Base-by-base conservation (phyloP, 2,797 vertebrate species). In the Alectoris magna region DNA sequence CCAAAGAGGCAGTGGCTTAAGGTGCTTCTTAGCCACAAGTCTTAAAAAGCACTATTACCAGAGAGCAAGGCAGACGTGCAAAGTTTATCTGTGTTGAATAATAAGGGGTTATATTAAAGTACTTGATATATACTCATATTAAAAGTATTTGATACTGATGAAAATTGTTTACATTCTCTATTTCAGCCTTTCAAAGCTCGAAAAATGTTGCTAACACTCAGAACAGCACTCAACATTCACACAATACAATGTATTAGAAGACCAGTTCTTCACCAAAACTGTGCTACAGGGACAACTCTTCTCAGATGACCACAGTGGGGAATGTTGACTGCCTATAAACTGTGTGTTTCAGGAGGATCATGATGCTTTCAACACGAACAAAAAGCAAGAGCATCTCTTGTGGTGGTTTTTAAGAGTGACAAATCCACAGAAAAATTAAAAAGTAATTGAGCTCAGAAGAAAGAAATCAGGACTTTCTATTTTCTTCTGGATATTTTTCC, bases 21-120 rank as follows among this genome's bases (percentile, higher is more conserved):
- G 67, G 5, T 75, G 62, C 70, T 29, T 17, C 92, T 46, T 7
- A 75, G 39, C 36, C 51, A 12, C 16, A 5, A 44, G 70, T 38
- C 1, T 21, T 83, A 4, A 1, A 0, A 43, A 67, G 34, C 41
- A 12, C 22, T 67, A 13, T 24, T 24, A 36, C 36, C 38, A 23
- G 60, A 75, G 36, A 74, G 53, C 5, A 5, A 0, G 0, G 44
- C 10, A 0, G 5, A 14, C 16, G 9, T 41, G 24, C 4, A 18
- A 59, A 53, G 31, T 1, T 0, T 5, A 11, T 72, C 0, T 0
- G 48, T 67, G 83, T 41, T 71, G 64, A 43, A 21, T 56, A 64
- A 55, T 19, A 36, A 77, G 41, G 51, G 36, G 31, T 18, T 69
- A 5, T 14, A 4, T 15, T 49, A 67, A 66, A 62, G 23, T 34